Conservation (phyloP, 2,797 vertebrate genomes). For the Helicolenus hilgendorfi region DNA sequence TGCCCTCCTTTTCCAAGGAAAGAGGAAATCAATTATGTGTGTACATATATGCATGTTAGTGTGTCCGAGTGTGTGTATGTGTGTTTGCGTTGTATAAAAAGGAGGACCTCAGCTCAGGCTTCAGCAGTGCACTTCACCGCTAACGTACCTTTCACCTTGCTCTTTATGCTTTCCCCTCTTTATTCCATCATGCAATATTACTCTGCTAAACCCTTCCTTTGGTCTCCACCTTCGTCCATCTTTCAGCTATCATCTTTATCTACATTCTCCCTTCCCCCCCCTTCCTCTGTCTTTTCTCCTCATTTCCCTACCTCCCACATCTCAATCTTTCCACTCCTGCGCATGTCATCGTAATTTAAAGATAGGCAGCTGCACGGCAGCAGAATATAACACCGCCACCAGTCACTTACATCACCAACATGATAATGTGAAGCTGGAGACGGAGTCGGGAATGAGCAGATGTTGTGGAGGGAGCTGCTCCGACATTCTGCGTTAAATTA, state of each 20-base stretch:
- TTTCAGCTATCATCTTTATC: conserved; percentile 21
- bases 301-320: conserved; percentile 30
- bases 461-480: conserved; percentile 8
- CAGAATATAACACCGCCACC: conserved; percentile 30
- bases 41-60: neutral
- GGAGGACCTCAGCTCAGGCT: conserved; percentile 12
- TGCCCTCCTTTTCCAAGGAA: conserved; percentile 26
- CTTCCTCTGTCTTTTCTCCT: neutral
- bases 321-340: conserved; percentile 38
- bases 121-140: conserved; percentile 17
- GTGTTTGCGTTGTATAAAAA: conserved; percentile 18
- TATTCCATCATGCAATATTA: neutral
- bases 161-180: neutral
- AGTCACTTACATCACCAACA: conserved; percentile 31
- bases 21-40: conserved; percentile 27
- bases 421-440: conserved; percentile 23
- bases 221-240: conserved; percentile 31
- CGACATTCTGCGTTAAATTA: neutral
- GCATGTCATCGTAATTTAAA: conserved; percentile 62
- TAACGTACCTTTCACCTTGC: neutral
- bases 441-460: neutral
- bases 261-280: neutral
- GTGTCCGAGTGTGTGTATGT: conserved; percentile 1
- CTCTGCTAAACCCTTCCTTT: conserved; percentile 24
- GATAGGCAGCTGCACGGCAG: conserved; percentile 29